Evolutionary conservation across 2,797 vertebrate species (phyloP).

Genomic region (Pogonophryne albipinna): DNA sequence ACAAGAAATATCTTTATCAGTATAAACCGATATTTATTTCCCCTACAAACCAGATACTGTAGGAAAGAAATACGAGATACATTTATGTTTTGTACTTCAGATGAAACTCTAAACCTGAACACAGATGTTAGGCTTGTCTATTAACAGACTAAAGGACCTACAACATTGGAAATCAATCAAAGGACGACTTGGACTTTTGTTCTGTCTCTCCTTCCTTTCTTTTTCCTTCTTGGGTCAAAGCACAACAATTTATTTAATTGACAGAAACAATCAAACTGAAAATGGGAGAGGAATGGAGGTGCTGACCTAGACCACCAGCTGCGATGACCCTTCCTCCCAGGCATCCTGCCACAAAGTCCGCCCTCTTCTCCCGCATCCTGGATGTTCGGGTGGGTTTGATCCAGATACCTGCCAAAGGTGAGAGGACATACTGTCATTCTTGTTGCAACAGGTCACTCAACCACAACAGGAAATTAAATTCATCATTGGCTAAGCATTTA

Average conservation of each 20-base stretch:
- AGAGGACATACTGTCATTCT: constrained; percentile 23
- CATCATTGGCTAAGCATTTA: background rate
- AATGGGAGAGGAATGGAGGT: background rate
- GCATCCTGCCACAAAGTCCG: constrained; percentile 93
- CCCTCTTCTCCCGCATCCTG: constrained; percentile 96
- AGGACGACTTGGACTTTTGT: background rate
- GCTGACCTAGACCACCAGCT: constrained; percentile 93
- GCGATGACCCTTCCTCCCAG: constrained; percentile 92
- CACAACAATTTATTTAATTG: background rate
- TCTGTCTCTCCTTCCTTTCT: background rate
- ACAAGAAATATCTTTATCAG: background rate
- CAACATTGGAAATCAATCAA: constrained; percentile 2
- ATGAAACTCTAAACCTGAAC: background rate
- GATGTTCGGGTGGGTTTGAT: constrained; percentile 89
- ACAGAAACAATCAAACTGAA: constrained; percentile 6
- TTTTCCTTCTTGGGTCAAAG: background rate
- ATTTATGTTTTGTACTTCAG: background rate
- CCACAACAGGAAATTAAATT: background rate
- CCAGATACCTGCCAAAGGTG: constrained; percentile 89
- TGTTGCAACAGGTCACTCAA: background rate
- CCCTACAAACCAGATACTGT: background rate
- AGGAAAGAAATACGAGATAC: background rate
- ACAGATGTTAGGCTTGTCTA: background rate
- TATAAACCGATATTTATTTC: background rate
- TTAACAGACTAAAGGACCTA: background rate